A percentile compares a stretch with the other conserved stretches of the same genome.
phyloP scores from a whole-genome alignment of 2,888 invertebrate species.

The Clanis bilineata region DNA sequence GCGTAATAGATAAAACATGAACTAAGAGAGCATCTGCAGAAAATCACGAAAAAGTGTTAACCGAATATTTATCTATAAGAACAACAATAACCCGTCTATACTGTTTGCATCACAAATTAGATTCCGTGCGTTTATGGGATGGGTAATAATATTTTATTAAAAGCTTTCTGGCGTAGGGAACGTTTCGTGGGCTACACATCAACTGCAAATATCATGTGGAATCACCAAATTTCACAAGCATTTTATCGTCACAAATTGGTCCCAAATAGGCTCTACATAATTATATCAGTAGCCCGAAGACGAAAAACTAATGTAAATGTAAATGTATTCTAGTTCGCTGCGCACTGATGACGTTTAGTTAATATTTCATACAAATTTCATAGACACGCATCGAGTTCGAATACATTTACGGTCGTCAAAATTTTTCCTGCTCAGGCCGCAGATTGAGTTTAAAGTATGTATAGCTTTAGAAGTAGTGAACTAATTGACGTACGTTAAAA shows the following conservation, averaged over 20 bases:
- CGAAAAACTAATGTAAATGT: too few relatives aligned
- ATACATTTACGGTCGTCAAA: too few relatives aligned
- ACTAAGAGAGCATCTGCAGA: neutral
- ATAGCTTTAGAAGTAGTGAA: too few relatives aligned
- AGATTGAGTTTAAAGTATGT: too few relatives aligned
- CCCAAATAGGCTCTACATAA: neutral
- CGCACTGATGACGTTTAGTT: too few relatives aligned
- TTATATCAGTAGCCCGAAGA: neutral
- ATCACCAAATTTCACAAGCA: constrained; percentile 2
- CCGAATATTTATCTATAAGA: neutral
- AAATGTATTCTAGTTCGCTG: too few relatives aligned
- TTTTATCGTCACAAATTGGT: constrained; percentile 5
- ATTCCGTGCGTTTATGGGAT: constrained; percentile 31
- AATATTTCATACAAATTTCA: too few relatives aligned
- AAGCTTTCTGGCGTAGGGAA: constrained; percentile 35
- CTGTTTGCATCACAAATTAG: constrained; percentile 30
- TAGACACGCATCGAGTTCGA: too few relatives aligned
- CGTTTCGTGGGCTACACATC: constrained; percentile 2
- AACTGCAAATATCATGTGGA: neutral
- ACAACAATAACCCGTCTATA: constrained; percentile 13
- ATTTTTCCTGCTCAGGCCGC: too few relatives aligned
- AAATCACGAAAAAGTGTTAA: neutral
- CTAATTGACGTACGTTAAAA: too few relatives aligned
- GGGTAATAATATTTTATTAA: constrained; percentile 41
- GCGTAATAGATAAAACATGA: neutral